Conservation (phyloP, 2,113 vertebrate genomes). For the Ageneiosus marmoratus region DNA sequence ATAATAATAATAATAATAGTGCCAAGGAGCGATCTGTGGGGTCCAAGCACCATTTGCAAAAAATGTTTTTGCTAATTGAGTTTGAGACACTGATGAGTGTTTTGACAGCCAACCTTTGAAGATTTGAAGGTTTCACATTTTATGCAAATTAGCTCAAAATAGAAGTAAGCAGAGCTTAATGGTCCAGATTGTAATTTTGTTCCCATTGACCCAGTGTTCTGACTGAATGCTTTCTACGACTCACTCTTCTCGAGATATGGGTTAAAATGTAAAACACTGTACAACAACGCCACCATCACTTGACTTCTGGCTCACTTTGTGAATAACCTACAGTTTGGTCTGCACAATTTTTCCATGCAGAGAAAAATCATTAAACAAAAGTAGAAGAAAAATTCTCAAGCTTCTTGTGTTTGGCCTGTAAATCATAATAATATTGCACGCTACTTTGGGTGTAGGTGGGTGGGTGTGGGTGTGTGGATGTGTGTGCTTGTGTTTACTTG, state of each 20-base stretch:
- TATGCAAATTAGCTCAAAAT: background rate
- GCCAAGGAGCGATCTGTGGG: background rate
- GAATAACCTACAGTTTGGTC: background rate
- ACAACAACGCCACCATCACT: background rate
- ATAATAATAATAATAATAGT: background rate
- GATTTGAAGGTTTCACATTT: too few species aligned
- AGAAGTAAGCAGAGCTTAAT: background rate
- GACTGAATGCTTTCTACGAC: too few species aligned
- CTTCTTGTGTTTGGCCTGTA: background rate
- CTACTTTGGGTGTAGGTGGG: background rate
- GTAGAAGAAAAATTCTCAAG: background rate
- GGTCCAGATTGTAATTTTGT: background rate
- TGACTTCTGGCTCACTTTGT: background rate
- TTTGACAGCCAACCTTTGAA: background rate
- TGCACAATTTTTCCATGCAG: background rate
- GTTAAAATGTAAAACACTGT: background rate
- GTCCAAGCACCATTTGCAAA: background rate
- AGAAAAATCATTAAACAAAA: background rate
- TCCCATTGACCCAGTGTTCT: background rate
- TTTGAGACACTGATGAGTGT: background rate
- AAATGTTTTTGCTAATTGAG: background rate
- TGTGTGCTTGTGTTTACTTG: constrained; percentile 20
- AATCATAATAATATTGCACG: constrained; percentile 9
- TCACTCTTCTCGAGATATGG: background rate
- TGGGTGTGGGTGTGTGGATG: constrained; percentile 1